Conservation (phyloP, 2,113 vertebrate species). For the Phyllostomus discolor region DNA sequence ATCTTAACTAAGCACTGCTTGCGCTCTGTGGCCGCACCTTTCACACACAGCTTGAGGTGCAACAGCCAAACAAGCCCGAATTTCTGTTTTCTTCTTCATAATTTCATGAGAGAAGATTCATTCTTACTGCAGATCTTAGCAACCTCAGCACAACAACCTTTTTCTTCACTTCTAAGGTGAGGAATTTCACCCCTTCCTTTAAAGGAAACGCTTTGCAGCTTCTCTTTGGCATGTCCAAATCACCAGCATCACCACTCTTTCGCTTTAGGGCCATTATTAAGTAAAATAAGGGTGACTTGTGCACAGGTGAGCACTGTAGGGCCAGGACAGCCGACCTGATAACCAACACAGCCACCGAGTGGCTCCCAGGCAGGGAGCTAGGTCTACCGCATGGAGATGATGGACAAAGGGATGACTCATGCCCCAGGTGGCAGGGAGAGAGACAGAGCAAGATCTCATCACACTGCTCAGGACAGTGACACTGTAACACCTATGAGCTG, state of each 20-base stretch:
- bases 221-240: not conserved
- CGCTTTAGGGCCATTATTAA: not conserved
- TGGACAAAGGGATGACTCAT: not conserved
- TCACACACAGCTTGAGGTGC: not conserved
- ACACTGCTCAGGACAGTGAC: not conserved
- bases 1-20: not conserved
- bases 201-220: not conserved
- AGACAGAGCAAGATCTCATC: not conserved
- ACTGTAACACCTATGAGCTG: not conserved
- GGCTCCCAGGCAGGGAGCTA: not conserved
- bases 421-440: not conserved
- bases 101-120: not conserved
- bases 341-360: not conserved
- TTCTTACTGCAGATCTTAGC: not conserved
- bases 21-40: no score
- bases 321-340: not conserved
- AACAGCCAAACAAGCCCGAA: not conserved
- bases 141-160: not conserved
- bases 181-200: not conserved
- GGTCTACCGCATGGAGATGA: fast-evolving
- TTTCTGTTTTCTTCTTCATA: not conserved
- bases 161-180: not conserved
- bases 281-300: not conserved
- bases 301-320: no score
- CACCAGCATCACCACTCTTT: not conserved